Evolutionary conservation across 1,140 invertebrate genomes (phyloP).

Genomic region (Neotoxoptera formosana): DNA sequence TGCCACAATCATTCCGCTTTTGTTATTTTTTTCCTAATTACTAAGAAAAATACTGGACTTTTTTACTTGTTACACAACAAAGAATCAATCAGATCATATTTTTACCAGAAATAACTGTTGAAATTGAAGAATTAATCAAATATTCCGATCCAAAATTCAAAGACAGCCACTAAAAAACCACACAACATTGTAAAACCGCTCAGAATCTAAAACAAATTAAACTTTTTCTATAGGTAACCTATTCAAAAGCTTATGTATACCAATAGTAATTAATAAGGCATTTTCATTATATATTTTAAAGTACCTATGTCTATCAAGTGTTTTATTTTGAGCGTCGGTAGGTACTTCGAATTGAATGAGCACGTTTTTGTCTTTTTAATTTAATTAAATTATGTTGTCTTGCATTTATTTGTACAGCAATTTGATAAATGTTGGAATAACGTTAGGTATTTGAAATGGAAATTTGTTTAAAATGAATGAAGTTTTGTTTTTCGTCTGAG

Average conservation of each 20-base stretch:
- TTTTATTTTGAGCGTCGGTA: not conserved
- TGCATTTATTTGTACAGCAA: not conserved
- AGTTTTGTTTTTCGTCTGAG: slow-evolving; percentile 45
- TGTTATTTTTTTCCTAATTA: no score
- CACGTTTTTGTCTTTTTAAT: not conserved
- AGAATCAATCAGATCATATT: no score
- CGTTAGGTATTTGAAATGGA: not conserved
- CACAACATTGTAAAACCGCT: not conserved
- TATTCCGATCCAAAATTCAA: no score
- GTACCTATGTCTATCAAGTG: not conserved
- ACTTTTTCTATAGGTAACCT: not conserved
- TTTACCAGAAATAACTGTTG: no score
- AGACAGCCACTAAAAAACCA: no score
- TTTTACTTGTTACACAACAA: no score
- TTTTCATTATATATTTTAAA: not conserved
- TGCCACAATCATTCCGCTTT: no score
- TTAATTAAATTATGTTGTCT: not conserved
- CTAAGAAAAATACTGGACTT: no score
- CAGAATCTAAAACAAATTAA: not conserved
- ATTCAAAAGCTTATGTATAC: not conserved
- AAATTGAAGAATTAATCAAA: no score
- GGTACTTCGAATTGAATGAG: not conserved
- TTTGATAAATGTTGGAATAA: slow-evolving; percentile 23
- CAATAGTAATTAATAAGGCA: not conserved
- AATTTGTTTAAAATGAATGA: slow-evolving; percentile 52